Evolutionary conservation across 2,797 vertebrate species (phyloP).

Genomic region (Zenarchopterus dispar): DNA sequence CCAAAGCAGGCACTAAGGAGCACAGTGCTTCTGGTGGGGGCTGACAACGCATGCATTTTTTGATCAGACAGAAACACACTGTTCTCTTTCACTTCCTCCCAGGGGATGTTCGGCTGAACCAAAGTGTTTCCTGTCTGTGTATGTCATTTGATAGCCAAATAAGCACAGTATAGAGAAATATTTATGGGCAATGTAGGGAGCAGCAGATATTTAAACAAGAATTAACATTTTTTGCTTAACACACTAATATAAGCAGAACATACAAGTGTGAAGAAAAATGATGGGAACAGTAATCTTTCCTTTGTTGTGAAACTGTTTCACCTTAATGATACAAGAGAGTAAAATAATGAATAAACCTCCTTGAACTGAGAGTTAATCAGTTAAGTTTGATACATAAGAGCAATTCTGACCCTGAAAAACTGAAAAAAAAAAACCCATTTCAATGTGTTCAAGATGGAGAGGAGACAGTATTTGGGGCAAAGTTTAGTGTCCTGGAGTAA

Average conservation of each 20-base stretch:
- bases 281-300: no score
- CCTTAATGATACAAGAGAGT: not conserved
- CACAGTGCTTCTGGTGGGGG: conserved; percentile 1
- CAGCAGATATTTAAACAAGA: not conserved
- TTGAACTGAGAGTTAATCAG: no score
- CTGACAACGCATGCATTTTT: not conserved
- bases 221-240: not conserved
- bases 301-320: not conserved
- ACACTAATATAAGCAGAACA: not conserved
- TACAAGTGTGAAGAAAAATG: not conserved
- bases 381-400: no score
- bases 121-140: conserved; percentile 52
- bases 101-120: conserved; percentile 25
- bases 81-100: conserved; percentile 72
- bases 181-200: conserved; percentile 6
- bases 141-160: conserved; percentile 16
- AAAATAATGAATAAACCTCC: not conserved
- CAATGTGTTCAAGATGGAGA: not conserved
- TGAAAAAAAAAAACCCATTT: not conserved
- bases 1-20: no score
- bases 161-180: conserved; percentile 1
- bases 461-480: conserved; percentile 59
- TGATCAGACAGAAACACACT: conserved; percentile 40
- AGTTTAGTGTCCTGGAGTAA: conserved; percentile 85
- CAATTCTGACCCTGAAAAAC: conserved; percentile 1